Percentiles rank a stretch among this genome's conserved stretches.
Evolutionary conservation across 2,113 vertebrate genomes (phyloP).

Genomic region (Antechinus stuartii): DNA sequence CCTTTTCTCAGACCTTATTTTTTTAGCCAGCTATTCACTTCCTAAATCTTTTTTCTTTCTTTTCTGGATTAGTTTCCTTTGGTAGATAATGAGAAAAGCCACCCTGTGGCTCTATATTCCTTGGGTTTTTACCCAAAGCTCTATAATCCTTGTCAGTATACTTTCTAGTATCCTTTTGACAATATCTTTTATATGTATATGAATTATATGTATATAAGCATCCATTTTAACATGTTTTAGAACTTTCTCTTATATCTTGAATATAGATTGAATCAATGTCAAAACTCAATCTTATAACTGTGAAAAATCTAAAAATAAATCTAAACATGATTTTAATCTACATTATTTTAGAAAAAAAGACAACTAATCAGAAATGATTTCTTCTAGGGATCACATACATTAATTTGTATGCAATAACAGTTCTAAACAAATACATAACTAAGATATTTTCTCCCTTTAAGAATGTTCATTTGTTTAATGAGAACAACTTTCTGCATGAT

Average conservation of each 20-base stretch:
- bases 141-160: not conserved
- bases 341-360: not conserved
- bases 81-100: not conserved
- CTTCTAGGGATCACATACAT: not conserved
- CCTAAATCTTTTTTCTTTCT: not conserved
- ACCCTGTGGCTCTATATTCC: not conserved
- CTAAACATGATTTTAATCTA: not conserved
- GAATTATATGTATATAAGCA: not conserved
- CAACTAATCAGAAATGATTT: not conserved
- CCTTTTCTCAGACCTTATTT: not conserved
- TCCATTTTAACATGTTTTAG: not conserved
- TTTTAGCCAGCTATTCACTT: not conserved
- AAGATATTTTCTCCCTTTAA: constrained; percentile 19
- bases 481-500: constrained; percentile 20
- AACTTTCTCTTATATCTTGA: not conserved
- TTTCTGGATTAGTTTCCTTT: not conserved
- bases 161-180: not conserved
- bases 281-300: not conserved
- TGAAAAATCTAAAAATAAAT: not conserved
- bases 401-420: constrained; percentile 1
- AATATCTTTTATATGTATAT: not conserved
- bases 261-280: not conserved
- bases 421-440: not conserved
- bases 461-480: constrained; percentile 7
- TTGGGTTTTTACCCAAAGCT: not conserved